Conservation (phyloP, 2,797 vertebrate genomes). For the Neomorphus geoffroyi region DNA sequence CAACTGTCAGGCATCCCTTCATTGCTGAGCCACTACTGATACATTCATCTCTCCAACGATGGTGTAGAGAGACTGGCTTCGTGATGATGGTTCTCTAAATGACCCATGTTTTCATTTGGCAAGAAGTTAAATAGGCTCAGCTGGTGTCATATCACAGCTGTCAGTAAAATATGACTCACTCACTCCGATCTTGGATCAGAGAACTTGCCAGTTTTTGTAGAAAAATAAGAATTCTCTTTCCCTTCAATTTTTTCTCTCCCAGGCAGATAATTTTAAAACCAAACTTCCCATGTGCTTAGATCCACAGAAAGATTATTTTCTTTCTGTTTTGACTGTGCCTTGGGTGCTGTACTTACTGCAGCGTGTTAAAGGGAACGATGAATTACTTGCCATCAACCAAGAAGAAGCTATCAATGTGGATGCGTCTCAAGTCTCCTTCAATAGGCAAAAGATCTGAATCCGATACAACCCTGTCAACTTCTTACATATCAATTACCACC, state of each 20-base stretch:
- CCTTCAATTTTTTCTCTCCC: neutral
- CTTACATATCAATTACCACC: neutral
- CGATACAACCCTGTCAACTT: neutral
- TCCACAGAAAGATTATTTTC: neutral
- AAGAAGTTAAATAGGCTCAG: neutral
- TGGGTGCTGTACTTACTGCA: neutral
- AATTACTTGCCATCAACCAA: neutral
- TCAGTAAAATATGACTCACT: constrained; percentile 11
- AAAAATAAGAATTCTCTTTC: neutral
- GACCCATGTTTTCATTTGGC: neutral
- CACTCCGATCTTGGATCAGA: neutral
- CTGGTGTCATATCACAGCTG: neutral
- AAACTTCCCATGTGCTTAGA: neutral
- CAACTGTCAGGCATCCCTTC: neutral
- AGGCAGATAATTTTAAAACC: neutral
- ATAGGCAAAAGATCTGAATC: neutral
- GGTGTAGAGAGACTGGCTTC: neutral
- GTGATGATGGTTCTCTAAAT: neutral
- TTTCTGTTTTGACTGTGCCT: neutral
- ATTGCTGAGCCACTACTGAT: neutral
- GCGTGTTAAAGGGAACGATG: neutral
- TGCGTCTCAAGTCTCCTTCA: neutral
- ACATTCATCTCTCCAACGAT: neutral
- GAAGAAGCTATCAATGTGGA: neutral
- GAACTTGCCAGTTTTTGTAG: neutral